These are phyloP conservation scores for Megaleporinus macrocephalus DNA, from an alignment of 2,113 vertebrate species.

Conservation along the genomic window DNA sequence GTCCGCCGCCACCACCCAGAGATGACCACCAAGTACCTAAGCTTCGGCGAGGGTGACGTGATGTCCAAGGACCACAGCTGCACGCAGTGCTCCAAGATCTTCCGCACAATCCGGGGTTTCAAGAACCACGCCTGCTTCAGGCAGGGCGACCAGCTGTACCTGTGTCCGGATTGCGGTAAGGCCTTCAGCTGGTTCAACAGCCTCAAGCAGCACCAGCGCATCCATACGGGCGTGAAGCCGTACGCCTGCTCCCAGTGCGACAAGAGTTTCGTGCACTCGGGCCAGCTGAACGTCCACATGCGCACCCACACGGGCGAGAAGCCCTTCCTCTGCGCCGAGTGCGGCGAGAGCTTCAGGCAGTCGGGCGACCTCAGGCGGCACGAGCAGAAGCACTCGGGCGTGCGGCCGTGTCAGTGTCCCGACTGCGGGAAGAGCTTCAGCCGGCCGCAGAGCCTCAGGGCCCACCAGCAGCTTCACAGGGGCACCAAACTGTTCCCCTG, in stretches of 20 bases:
- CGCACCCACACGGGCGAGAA: slow-evolving; percentile 80
- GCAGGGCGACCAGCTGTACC: slow-evolving; percentile 70
- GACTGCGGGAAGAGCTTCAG: slow-evolving; percentile 81
- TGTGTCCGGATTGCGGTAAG: slow-evolving; percentile 78
- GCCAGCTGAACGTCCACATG: slow-evolving; percentile 79
- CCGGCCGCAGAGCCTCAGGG: slow-evolving; percentile 79
- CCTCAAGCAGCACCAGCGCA: slow-evolving; percentile 77
- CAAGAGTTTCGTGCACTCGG: slow-evolving; percentile 75
- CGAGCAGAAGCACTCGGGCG: slow-evolving; percentile 79
- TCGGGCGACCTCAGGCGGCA: slow-evolving; percentile 79
- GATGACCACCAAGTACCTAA: slow-evolving; percentile 62
- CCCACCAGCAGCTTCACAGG: slow-evolving; percentile 77
- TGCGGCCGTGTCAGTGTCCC: slow-evolving; percentile 71
- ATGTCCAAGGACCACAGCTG: slow-evolving; percentile 58
- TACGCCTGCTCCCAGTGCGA: slow-evolving; percentile 73
- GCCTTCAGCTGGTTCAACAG: slow-evolving; percentile 74
- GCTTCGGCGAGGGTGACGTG: slow-evolving; percentile 46
- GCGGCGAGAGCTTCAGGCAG: slow-evolving; percentile 80
- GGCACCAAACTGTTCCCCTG: slow-evolving; percentile 79
- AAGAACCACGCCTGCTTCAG: slow-evolving; percentile 72
- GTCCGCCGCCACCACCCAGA: slow-evolving; percentile 75
- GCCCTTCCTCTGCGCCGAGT: slow-evolving; percentile 80
- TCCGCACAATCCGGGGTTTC: slow-evolving; percentile 58
- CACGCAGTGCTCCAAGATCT: slow-evolving; percentile 67
- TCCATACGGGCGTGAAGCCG: slow-evolving; percentile 79